Conservation (phyloP, 2,113 vertebrate genomes). For the Chrysochloris asiatica region DNA sequence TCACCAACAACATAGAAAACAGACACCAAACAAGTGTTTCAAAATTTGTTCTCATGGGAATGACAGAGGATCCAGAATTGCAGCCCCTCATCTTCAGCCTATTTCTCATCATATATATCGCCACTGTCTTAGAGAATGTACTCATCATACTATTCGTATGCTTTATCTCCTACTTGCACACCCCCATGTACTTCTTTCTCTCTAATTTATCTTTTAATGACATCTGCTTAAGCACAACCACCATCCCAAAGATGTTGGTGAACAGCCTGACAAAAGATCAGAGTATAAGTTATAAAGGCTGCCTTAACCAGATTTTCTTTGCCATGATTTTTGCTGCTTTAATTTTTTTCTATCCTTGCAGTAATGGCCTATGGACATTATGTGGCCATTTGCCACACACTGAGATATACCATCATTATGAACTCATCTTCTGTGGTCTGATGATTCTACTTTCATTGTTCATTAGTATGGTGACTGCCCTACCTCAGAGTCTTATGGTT, state of each 20-base stretch:
- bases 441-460: not conserved
- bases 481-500: not conserved
- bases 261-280: not conserved
- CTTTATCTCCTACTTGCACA: not conserved
- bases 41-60: slow-evolving; percentile 30
- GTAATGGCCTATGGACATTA: slow-evolving; percentile 38
- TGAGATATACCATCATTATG: slow-evolving; percentile 40
- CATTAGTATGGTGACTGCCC: not conserved
- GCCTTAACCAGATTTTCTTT: not conserved
- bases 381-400: not conserved
- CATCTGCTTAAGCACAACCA: not conserved
- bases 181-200: not conserved
- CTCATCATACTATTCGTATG: not conserved
- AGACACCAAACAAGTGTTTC: not conserved
- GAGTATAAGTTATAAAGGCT: not conserved
- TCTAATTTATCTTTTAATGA: not conserved
- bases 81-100: not conserved
- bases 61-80: not conserved
- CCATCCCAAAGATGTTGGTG: not conserved
- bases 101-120: not conserved
- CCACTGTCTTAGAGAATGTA: not conserved
- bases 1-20: not conserved
- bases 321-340: not conserved
- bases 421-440: not conserved
- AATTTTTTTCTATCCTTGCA: not conserved